Conservation (phyloP, 2,113 vertebrate species). For the Datnioides undecimradiatus region DNA sequence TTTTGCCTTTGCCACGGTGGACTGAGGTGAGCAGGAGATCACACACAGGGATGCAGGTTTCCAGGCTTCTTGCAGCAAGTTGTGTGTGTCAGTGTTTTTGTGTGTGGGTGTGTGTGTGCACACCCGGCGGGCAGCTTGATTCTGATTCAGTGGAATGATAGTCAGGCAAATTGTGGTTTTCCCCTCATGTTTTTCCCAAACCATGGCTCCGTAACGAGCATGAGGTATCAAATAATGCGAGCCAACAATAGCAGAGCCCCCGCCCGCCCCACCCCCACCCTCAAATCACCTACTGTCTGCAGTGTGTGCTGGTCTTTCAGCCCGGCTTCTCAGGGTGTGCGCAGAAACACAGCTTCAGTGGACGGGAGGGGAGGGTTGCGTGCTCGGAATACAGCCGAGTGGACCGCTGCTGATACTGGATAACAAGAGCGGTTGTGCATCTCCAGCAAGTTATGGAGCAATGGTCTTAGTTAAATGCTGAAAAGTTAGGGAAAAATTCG, state of each 20-base stretch:
- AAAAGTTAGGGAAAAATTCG: too few species aligned
- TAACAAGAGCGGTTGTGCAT: neutral
- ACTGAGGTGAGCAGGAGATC: slow-evolving; percentile 15
- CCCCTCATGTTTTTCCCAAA: slow-evolving; percentile 17
- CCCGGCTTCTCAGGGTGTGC: slow-evolving; percentile 1
- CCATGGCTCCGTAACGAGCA: slow-evolving; percentile 9
- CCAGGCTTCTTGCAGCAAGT: slow-evolving; percentile 9
- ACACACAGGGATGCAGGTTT: slow-evolving; percentile 5
- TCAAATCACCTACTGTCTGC: neutral
- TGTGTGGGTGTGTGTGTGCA: slow-evolving; percentile 8
- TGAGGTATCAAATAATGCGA: slow-evolving; percentile 25
- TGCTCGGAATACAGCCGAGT: slow-evolving; percentile 35
- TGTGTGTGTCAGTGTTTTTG: slow-evolving; percentile 6
- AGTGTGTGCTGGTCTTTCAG: slow-evolving; percentile 20
- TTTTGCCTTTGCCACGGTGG: slow-evolving; percentile 22
- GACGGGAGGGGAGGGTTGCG: neutral
- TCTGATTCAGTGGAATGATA: slow-evolving; percentile 29
- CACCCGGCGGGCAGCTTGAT: slow-evolving; percentile 22
- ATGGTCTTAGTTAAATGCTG: neutral
- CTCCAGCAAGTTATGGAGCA: neutral
- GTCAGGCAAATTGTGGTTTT: slow-evolving; percentile 40
- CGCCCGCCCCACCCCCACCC: neutral
- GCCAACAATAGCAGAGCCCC: slow-evolving; percentile 28
- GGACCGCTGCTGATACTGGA: slow-evolving; percentile 1
- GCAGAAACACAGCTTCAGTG: slow-evolving; percentile 14